phyloP scores from a whole-genome alignment of 1,140 invertebrate species.

The Cyphomyrmex costatus region DNA sequence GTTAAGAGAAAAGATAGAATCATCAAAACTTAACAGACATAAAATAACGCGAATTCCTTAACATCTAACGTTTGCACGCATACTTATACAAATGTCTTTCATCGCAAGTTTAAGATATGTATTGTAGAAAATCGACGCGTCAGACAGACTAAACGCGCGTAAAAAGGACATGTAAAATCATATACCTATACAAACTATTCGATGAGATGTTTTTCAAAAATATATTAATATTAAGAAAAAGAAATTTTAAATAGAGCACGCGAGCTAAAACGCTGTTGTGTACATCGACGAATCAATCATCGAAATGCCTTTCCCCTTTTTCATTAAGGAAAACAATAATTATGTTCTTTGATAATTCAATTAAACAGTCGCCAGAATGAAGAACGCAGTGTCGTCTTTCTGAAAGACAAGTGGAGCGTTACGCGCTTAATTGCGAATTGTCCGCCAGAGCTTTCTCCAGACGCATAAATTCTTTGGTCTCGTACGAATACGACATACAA shows the following conservation, averaged over 20 bases:
- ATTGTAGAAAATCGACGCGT: not conserved
- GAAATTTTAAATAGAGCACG: not conserved
- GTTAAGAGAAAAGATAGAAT: not conserved
- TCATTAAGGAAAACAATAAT: not conserved
- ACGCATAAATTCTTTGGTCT: conserved; percentile 81
- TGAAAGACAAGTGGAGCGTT: not conserved
- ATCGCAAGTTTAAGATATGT: not conserved
- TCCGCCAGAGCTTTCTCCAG: conserved; percentile 73
- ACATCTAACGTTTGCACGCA: not conserved
- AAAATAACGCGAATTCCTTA: conserved; percentile 1
- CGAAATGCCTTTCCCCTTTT: not conserved
- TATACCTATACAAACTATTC: conserved; percentile 5
- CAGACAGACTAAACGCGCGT: not conserved
- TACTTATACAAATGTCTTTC: not conserved
- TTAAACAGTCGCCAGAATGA: not conserved
- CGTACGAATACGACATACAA: conserved; percentile 76
- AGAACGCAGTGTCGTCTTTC: not conserved
- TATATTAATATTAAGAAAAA: conserved; percentile 10
- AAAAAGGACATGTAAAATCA: not conserved
- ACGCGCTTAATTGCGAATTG: not conserved
- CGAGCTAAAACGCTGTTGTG: not conserved
- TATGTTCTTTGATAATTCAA: conserved; percentile 1
- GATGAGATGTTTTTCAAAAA: not conserved
- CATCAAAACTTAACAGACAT: conserved; percentile 20
- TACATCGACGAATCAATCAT: not conserved